Percentiles rank a stretch among this genome's conserved stretches.
Conservation (phyloP, 2,888 invertebrate species). For the Bellardia bayeri region DNA sequence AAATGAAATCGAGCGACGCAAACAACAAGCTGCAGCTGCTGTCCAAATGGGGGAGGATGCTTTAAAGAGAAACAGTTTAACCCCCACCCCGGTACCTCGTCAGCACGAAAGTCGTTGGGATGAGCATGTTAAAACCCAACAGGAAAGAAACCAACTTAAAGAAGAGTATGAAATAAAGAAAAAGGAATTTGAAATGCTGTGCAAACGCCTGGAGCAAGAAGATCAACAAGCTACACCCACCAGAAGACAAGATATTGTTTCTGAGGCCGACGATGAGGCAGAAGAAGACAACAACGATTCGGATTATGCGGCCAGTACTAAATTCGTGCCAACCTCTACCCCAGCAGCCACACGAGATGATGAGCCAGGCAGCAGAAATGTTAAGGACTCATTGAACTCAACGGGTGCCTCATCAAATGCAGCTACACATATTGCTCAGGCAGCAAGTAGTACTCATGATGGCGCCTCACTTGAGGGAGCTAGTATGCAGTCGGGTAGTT, state of each 20-base stretch:
- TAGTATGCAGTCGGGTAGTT: constrained; percentile 83
- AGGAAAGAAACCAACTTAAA: constrained; percentile 79
- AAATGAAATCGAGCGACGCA: constrained; percentile 82
- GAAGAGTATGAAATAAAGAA: constrained; percentile 82
- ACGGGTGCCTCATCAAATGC: constrained; percentile 72
- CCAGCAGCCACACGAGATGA: constrained; percentile 43
- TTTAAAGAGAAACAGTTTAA: constrained; percentile 79
- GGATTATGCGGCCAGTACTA: constrained; percentile 70
- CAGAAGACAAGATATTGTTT: constrained; percentile 72
- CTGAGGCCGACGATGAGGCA: constrained; percentile 81
- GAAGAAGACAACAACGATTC: constrained; percentile 79
- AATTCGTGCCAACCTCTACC: constrained; percentile 61
- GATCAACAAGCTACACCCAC: constrained; percentile 66
- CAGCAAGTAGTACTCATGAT: constrained; percentile 78
- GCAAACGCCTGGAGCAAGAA: constrained; percentile 77
- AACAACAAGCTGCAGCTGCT: constrained; percentile 80
- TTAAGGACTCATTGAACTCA: constrained; percentile 73
- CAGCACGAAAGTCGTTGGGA: constrained; percentile 74
- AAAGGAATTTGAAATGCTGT: constrained; percentile 81
- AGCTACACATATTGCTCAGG: constrained; percentile 79
- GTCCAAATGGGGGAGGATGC: constrained; percentile 81
- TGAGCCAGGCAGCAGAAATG: constrained; percentile 43
- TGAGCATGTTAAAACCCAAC: constrained; percentile 74
- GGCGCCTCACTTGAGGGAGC: constrained; percentile 81
- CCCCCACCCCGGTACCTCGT: constrained; percentile 80